Evolutionary conservation across 1,140 invertebrate genomes (phyloP), one percentile per base, ranked within the genome.

Genomic region (Lepidurus couesii): DNA sequence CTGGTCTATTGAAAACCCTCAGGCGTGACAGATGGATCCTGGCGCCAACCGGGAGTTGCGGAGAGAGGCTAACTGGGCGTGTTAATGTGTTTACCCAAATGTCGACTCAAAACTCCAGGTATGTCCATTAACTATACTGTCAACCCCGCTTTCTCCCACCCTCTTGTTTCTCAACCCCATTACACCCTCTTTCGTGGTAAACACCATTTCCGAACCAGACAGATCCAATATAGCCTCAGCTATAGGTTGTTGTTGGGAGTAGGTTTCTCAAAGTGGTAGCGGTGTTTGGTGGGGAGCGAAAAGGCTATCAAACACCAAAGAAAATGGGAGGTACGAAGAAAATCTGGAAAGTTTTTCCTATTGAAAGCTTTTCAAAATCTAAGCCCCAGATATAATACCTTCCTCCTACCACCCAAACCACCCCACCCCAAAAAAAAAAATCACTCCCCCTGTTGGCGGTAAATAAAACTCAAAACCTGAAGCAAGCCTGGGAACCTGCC

Each of bases 81-180:
- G 53, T 65, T 65, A 65, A 65, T 65, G 53, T 65, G 53, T 65
- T 65, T 65, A 21, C 53, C 53, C 53, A 65, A 65, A 65, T 65
- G 53, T 65, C 21, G 53, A 21, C 53, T 65, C 16, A 65, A 65
- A 65, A 65, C 53, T 65, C 53, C 53, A 65, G 53, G 53, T 65
- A 65, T 65, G 53, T 65, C 53, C 53, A 65, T 65, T 65, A 65
- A 65, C 53, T 21, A 65, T 65, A 65, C 53, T 65, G 53, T 21
- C 53, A 65, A 65, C 53, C 21, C 53, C 21, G 7, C 16, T 65
- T 65, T 21, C 21, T 65, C 53, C 53, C 16, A 65, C 53, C 53
- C 53, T 16, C 53, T 65, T 65, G 53, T 65, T 65, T 65, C 53
- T 65, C 53, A n/a, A n/a, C 21, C 53, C 53, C 16, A n/a, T 65